Evolutionary conservation across 2,888 invertebrate genomes (phyloP), one percentile per base, ranked within the genome.

Genomic region (Gortyna flavago): DNA sequence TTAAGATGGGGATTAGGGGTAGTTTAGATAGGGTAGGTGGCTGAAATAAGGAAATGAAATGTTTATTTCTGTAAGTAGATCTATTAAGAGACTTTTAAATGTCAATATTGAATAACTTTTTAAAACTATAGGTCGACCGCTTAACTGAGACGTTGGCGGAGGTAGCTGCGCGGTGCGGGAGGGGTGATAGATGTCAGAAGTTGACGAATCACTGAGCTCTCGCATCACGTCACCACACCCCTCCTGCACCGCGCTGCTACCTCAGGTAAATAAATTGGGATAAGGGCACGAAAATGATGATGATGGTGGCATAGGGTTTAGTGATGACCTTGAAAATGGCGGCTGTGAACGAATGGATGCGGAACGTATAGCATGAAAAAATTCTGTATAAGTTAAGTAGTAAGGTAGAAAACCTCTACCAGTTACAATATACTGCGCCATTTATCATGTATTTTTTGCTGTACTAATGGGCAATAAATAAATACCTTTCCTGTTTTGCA

Each of bases 401-500:
- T 18, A 29, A n/a, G n/a, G n/a, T n/a, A n/a, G n/a, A n/a, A n/a
- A n/a, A n/a, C n/a, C n/a, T n/a, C n/a, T n/a, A 59, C 6, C 41
- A 72, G 41, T 57, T 41, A 57, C 13, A 32, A 64, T n/a, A 16
- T 32, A 59, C 16, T 44, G 32, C 13, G 6, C 6, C n/a, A n/a
- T 44, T n/a, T 57, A 11, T 18, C 6, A 21, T 1, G 8, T 16
- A 21, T 59, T 73, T 74, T 74, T 59, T 44, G 35, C 44, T 25
- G 21, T n/a, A 35, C 8, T 29, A 44, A n/a, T 5, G 9, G 16
- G 13, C 11, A 6, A 0, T 65, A 48, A 21, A 13, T 74, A 59
- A 29, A 6, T 35, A 16, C 18, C 2, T 75, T 54, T 77, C 80
- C 80, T 77, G 77, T 77, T 77, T 68, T 35, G 25, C 80, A 35